Base-by-base conservation (phyloP, 2,888 invertebrate genomes). In the Microctonus hyperodae region DNA sequence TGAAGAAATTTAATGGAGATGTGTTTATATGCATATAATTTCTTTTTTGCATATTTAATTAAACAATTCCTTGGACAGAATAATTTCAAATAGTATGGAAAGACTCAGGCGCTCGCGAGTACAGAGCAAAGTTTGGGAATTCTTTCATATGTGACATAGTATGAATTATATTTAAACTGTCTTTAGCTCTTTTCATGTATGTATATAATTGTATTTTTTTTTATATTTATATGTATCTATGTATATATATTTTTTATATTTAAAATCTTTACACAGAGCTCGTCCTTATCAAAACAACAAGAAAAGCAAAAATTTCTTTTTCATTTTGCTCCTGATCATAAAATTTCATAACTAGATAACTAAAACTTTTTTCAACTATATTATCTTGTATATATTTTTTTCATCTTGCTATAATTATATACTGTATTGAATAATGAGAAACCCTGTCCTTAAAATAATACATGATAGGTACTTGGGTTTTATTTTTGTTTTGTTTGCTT, bases 291-390 rank as follows among this genome's bases (percentile, higher is more conserved):
- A 28, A 33, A 55, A 55, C 10, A 55, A 33, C n/a, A 55, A 55
- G 55, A 55, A 33, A 55, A 55, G 16, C 55, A 33, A 20, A 33
- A 28, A 20, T 28, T 31, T 31, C 28, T 22, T n/a, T 51, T 51
- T 11, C 11, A 20, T 28, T 7, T 16, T 31, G 9, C 25, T 51
- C 51, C 23, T 51, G 33, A 55, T 55, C 55, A 55, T 55, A 55
- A 31, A 55, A 55, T 55, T n/a, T 55, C 16, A 31, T 33, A 55
- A 55, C 31, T 55, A 55, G 31, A 55, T 55, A 55, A 55, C 55
- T 23, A 9, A 55, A 55, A 16, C 6, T 44, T 7, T 20, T 44
- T 44, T 16, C 6, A 16, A 44, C 16, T 22, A 6, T 11, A 40
- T 40, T 40, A 40, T 40, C 11, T 40, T 13, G 3, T 13, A 13